Percentiles rank a stretch among this genome's conserved stretches.
phyloP scores from a whole-genome alignment of 1,140 invertebrate genomes.

The Drosophila kepulauana region DNA sequence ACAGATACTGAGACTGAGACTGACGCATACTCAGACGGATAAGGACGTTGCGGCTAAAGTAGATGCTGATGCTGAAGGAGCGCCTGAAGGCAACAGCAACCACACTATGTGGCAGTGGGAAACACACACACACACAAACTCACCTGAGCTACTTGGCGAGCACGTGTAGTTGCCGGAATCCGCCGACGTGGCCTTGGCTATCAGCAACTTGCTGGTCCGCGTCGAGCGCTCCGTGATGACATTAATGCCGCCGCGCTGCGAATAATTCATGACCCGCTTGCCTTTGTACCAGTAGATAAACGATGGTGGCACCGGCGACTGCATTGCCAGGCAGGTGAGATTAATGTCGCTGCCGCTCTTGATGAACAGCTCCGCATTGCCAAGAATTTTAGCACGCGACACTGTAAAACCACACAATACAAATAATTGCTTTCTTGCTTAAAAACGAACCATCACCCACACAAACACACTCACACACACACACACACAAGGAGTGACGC shows the following conservation, averaged over 20 bases:
- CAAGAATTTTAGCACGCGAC: constrained; percentile 94
- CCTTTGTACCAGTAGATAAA: constrained; percentile 97
- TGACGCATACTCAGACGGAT: constrained; percentile 48
- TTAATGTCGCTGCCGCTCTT: constrained; percentile 96
- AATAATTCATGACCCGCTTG: constrained; percentile 95
- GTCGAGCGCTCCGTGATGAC: constrained; percentile 95
- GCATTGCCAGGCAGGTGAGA: constrained; percentile 93
- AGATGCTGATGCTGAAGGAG: constrained; percentile 27
- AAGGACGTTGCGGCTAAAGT: constrained; percentile 39
- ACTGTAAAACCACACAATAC: constrained; percentile 87
- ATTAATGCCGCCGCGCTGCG: constrained; percentile 93
- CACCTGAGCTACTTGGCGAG: constrained; percentile 89
- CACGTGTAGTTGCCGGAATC: constrained; percentile 96
- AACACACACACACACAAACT: constrained; percentile 19
- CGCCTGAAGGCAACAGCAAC: constrained; percentile 4
- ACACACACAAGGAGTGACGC: neutral
- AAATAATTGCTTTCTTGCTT: constrained; percentile 51
- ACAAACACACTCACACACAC: constrained; percentile 4
- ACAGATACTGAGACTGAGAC: constrained; percentile 30
- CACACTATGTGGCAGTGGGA: neutral
- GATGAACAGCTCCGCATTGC: constrained; percentile 93
- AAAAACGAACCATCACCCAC: constrained; percentile 31
- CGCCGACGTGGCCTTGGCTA: constrained; percentile 90
- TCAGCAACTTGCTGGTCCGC: constrained; percentile 92
- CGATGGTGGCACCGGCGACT: constrained; percentile 94